Percentiles rank a stretch among this genome's conserved stretches.
phyloP scores from a whole-genome alignment of 1,140 invertebrate genomes.

The Rhagoletis pomonella region DNA sequence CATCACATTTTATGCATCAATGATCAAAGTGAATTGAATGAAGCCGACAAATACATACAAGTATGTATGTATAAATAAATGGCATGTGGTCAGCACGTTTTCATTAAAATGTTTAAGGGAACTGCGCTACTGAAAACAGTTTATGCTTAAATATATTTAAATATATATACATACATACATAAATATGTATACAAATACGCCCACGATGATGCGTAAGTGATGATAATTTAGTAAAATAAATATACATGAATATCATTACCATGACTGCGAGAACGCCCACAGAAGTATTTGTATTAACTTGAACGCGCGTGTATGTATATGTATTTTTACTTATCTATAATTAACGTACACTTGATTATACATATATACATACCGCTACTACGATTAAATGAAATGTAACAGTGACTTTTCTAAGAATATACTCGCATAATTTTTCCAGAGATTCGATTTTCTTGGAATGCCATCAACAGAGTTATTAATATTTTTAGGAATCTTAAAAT shows the following conservation, averaged over 20 bases:
- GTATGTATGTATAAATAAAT: background rate
- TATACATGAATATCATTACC: background rate
- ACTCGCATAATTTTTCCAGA: too few species aligned
- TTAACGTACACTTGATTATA: background rate
- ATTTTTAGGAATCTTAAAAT: too few species aligned
- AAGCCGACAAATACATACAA: background rate
- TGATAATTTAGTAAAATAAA: too few species aligned
- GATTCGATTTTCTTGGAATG: too few species aligned
- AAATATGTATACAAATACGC: background rate
- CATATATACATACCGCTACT: background rate
- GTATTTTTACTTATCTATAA: background rate
- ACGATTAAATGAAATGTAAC: too few species aligned
- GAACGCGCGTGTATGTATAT: background rate
- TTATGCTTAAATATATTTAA: too few species aligned
- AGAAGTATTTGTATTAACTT: background rate
- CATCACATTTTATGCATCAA: background rate
- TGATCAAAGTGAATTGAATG: background rate
- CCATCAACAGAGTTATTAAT: too few species aligned
- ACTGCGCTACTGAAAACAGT: background rate
- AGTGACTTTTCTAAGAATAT: too few species aligned
- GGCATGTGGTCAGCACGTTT: constrained; percentile 13
- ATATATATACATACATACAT: background rate
- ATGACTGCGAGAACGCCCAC: background rate
- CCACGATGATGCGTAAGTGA: too few species aligned
- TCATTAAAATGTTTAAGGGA: background rate